A percentile compares a stretch with the other conserved stretches of the same genome.
phyloP scores from a whole-genome alignment of 2,797 vertebrate species.

The Diceros bicornis region DNA sequence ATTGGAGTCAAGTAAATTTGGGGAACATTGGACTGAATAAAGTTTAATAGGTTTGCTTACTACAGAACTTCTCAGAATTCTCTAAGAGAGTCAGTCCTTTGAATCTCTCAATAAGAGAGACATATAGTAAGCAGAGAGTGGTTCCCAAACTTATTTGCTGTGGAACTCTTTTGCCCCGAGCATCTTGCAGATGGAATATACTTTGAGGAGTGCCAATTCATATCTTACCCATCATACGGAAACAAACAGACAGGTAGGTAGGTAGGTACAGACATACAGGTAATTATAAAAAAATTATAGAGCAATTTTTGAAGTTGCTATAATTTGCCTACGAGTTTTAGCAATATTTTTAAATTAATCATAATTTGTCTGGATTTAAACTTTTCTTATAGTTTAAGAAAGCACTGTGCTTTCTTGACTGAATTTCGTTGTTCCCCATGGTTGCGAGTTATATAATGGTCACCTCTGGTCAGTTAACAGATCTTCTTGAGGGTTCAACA shows the following conservation, averaged over 20 bases:
- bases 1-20: not conserved
- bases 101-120: not conserved
- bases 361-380: conserved; percentile 3
- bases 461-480: not conserved
- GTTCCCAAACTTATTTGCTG: not conserved
- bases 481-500: conserved; percentile 16
- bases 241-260: not conserved
- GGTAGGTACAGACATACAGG: not conserved
- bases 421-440: not conserved
- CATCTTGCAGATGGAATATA: not conserved
- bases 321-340: not conserved
- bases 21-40: not conserved
- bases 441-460: not conserved
- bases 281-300: not conserved
- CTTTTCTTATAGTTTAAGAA: not conserved
- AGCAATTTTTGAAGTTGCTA: not conserved
- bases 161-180: not conserved
- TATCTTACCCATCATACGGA: not conserved
- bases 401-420: not conserved
- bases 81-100: not conserved
- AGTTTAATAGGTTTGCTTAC: not conserved
- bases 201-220: not conserved
- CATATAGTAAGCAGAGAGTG: not conserved
- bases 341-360: conserved; percentile 35
- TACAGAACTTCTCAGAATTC: not conserved